These are phyloP conservation scores for Hormiphora californensis DNA, from an alignment of 37 sponge, comb jelly and placozoan species.

Conservation along the genomic window DNA sequence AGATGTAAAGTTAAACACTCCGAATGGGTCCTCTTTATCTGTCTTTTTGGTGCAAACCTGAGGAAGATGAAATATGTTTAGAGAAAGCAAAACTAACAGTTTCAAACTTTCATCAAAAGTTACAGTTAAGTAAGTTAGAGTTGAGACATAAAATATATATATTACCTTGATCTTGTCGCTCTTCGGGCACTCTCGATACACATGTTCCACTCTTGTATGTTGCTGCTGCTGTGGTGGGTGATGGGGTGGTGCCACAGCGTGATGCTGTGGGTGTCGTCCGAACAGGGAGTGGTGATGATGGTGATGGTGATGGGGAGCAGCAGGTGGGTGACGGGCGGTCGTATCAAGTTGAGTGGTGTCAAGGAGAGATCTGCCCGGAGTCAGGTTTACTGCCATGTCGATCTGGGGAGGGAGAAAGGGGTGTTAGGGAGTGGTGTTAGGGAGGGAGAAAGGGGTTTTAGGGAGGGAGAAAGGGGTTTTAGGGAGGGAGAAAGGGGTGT, in stretches of 20 bases:
- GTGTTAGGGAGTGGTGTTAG: background rate
- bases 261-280: too few relatives aligned
- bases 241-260: too few relatives aligned
- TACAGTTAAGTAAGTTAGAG: background rate
- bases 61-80: background rate
- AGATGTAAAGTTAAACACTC: slow-evolving; percentile 52
- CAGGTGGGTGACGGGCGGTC: background rate
- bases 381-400: slow-evolving; percentile 43
- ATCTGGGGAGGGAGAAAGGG: slow-evolving; percentile 3
- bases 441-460: background rate
- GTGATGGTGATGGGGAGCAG: background rate
- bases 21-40: slow-evolving; percentile 36
- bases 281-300: background rate
- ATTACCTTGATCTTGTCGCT: slow-evolving; percentile 45
- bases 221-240: too few relatives aligned
- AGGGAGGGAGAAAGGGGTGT: too few relatives aligned
- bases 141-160: too few relatives aligned
- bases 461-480: background rate
- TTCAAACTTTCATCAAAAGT: background rate
- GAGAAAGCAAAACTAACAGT: background rate
- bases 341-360: slow-evolving; percentile 9
- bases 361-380: slow-evolving; percentile 20
- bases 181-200: too few relatives aligned
- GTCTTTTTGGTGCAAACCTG: slow-evolving; percentile 36
- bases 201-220: too few relatives aligned